A percentile compares a stretch with the other conserved stretches of the same genome.
phyloP scores from a whole-genome alignment of 1,140 invertebrate species.

The Ceratoteleas bidentatus region DNA sequence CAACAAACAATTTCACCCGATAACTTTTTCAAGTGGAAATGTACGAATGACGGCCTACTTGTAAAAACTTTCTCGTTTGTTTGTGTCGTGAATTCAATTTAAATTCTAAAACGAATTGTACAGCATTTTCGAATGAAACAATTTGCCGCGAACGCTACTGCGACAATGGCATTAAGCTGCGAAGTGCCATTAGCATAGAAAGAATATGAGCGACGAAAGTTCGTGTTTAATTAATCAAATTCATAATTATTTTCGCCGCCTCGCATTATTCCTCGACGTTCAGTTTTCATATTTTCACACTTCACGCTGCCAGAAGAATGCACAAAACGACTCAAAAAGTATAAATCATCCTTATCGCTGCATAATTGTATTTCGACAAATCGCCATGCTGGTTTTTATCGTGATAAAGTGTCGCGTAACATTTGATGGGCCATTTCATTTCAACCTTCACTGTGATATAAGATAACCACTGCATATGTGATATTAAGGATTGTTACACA shows the following conservation, averaged over 20 bases:
- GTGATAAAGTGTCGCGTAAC: not conserved
- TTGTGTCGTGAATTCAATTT: slow-evolving; percentile 35
- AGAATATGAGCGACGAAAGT: slow-evolving; percentile 12
- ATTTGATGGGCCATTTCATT: not conserved
- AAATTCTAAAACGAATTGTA: slow-evolving; percentile 40
- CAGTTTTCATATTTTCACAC: not conserved
- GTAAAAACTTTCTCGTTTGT: slow-evolving; percentile 27
- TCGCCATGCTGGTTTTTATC: too few species aligned
- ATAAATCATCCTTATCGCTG: too few species aligned
- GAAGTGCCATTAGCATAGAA: slow-evolving; percentile 11
- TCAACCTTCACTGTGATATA: slow-evolving; percentile 6
- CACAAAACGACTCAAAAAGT: too few species aligned
- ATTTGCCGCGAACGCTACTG: slow-evolving; percentile 19
- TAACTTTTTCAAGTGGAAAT: slow-evolving; percentile 19
- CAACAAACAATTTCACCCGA: slow-evolving; percentile 23
- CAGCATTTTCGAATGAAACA: slow-evolving; percentile 32
- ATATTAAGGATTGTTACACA: slow-evolving; percentile 29
- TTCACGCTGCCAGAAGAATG: not conserved
- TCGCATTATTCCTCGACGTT: not conserved
- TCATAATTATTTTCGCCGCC: slow-evolving; percentile 9
- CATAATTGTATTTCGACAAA: too few species aligned
- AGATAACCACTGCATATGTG: slow-evolving; percentile 10
- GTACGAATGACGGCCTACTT: slow-evolving; percentile 9
- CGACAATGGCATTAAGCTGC: slow-evolving; percentile 10
- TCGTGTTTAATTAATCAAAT: slow-evolving; percentile 18